These are phyloP conservation scores for Temnothorax rugatulus DNA, from an alignment of 2,888 invertebrate species.

Conservation along the genomic window DNA sequence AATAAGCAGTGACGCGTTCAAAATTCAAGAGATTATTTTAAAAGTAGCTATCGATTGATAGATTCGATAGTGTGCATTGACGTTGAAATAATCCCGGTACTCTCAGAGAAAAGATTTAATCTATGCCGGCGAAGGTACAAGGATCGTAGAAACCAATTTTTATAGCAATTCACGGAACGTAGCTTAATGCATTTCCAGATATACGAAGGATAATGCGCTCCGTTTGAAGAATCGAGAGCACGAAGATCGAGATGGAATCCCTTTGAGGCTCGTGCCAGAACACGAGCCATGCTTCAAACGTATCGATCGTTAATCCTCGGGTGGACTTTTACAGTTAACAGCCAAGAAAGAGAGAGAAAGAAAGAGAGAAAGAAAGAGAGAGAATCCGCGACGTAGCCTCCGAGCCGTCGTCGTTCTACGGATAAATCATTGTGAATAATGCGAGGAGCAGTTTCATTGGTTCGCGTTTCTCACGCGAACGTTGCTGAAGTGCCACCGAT, in stretches of 20 bases:
- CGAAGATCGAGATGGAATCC: constrained; percentile 50
- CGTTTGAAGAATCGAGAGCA: constrained; percentile 48
- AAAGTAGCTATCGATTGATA: constrained; percentile 21
- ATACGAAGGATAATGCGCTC: constrained; percentile 46
- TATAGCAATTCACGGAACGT: constrained; percentile 42
- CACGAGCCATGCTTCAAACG: constrained; percentile 42
- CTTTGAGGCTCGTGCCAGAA: constrained; percentile 52
- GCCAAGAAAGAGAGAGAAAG: constrained; percentile 35
- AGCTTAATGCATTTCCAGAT: constrained; percentile 53
- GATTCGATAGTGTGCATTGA: constrained; percentile 14
- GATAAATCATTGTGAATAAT: constrained; percentile 77
- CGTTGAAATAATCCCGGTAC: constrained; percentile 22
- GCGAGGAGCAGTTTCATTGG: constrained; percentile 69
- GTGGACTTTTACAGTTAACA: constrained; percentile 44
- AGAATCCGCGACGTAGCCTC: constrained; percentile 42
- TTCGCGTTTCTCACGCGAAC: constrained; percentile 75
- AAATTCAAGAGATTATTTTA: constrained; percentile 10
- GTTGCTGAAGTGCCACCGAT: constrained; percentile 50
- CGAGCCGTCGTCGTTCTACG: constrained; percentile 49
- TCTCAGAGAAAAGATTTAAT: constrained; percentile 40
- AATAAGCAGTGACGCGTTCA: not conserved
- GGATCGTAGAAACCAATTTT: constrained; percentile 43
- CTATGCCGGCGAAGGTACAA: not conserved
- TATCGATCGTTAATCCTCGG: constrained; percentile 54
- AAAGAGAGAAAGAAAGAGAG: constrained; percentile 20